phyloP scores from a whole-genome alignment of 2,888 invertebrate species.

The Platerodrilus igneus region DNA sequence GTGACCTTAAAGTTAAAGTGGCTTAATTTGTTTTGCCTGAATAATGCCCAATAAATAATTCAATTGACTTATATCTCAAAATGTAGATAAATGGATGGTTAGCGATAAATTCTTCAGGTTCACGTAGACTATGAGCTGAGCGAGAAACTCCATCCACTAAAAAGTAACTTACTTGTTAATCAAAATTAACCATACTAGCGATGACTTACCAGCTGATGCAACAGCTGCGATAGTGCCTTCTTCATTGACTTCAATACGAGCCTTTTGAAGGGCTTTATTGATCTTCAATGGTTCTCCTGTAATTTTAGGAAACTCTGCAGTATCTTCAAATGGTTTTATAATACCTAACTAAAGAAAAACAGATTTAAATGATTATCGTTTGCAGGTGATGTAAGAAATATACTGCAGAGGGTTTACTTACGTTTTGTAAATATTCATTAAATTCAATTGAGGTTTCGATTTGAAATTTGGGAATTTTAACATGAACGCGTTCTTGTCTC shows the following conservation, averaged over 20 bases:
- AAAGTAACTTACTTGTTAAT: no score
- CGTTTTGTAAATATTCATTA: slow-evolving; percentile 1
- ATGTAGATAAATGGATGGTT: no score
- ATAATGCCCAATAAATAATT: no score
- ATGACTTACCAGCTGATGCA: slow-evolving; percentile 19
- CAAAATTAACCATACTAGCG: not conserved
- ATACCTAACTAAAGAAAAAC: slow-evolving; percentile 9
- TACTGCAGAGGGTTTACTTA: not conserved
- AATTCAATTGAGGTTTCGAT: slow-evolving; percentile 6
- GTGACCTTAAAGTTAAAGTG: no score
- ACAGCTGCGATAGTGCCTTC: slow-evolving; percentile 43
- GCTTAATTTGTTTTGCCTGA: no score
- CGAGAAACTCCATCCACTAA: no score
- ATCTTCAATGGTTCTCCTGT: not conserved
- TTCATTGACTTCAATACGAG: slow-evolving; percentile 43
- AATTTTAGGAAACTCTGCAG: slow-evolving; percentile 1
- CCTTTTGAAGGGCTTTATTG: slow-evolving; percentile 36
- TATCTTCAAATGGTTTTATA: slow-evolving; percentile 1
- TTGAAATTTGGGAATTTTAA: slow-evolving; percentile 8
- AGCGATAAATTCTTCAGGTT: no score
- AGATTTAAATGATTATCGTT: not conserved
- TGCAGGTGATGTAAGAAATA: no score
- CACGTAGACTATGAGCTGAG: no score
- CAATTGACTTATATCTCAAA: no score
- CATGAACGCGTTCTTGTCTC: not conserved